These are phyloP conservation scores for Lithobates pipiens DNA, from an alignment of 2,797 vertebrate species.

Conservation along the genomic window DNA sequence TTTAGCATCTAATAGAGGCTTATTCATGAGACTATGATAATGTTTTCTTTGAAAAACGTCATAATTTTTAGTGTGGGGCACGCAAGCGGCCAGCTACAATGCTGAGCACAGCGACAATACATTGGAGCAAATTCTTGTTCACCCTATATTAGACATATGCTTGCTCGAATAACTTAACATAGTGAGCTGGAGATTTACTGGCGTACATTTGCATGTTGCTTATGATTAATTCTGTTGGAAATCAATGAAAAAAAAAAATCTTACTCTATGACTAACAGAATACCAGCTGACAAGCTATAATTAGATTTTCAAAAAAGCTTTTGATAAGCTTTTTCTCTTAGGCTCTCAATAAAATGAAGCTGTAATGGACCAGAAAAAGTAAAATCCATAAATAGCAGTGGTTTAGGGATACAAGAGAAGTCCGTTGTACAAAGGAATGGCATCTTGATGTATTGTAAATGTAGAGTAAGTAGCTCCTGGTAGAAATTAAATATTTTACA, in stretches of 20 bases:
- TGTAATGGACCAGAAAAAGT: slow-evolving; percentile 22
- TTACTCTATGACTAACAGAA: not conserved
- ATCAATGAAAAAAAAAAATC: not conserved
- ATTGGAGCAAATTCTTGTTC: too few relatives aligned
- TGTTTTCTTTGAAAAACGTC: too few relatives aligned
- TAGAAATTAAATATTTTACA: slow-evolving; percentile 28
- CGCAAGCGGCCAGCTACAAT: not conserved
- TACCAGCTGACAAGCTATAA: slow-evolving; percentile 21
- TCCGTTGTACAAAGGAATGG: slow-evolving; percentile 5
- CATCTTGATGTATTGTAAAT: not conserved
- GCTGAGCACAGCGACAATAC: not conserved
- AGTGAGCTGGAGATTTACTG: not conserved
- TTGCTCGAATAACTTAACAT: not conserved
- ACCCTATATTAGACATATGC: too few relatives aligned
- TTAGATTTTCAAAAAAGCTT: slow-evolving; percentile 39
- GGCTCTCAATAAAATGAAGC: not conserved
- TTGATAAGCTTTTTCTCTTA: slow-evolving; percentile 22
- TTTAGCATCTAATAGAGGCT: too few relatives aligned
- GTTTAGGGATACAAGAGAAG: not conserved
- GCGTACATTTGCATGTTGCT: not conserved
- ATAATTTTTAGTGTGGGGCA: too few relatives aligned
- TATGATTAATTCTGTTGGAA: slow-evolving; percentile 24
- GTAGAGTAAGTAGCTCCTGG: not conserved
- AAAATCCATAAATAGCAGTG: not conserved
- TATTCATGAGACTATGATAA: too few relatives aligned